Percentiles rank a stretch among this genome's conserved stretches.
Conservation (phyloP, 2,113 vertebrate genomes). For the Paramormyrops kingsleyae region DNA sequence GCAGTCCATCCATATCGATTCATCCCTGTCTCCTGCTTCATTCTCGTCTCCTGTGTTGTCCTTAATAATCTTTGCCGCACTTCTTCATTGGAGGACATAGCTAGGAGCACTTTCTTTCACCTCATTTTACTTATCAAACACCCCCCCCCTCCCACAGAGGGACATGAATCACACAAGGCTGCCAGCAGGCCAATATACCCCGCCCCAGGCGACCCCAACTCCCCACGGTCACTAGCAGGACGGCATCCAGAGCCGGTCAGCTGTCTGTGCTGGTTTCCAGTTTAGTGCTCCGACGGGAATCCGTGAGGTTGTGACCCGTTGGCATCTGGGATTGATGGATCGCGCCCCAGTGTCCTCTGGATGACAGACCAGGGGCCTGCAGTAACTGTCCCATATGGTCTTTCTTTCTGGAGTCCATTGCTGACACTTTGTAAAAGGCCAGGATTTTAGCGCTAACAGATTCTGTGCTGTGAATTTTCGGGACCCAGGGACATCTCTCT, state of each 20-base stretch:
- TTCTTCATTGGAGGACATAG: not conserved
- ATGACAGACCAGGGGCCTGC: not conserved
- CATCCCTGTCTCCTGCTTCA: not conserved
- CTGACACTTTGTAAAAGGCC: constrained; percentile 13
- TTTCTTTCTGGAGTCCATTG: not conserved
- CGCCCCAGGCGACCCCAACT: constrained; percentile 18
- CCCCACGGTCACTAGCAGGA: constrained; percentile 36
- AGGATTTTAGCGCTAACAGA: constrained; percentile 35
- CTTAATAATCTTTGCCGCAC: not conserved
- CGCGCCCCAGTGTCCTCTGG: not conserved
- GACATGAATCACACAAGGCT: constrained; percentile 41
- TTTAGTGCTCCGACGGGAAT: not conserved
- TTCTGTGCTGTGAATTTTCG: constrained; percentile 31
- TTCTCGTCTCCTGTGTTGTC: not conserved
- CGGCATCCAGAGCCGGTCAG: constrained; percentile 38
- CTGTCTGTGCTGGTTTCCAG: constrained; percentile 16
- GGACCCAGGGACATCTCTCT: not conserved
- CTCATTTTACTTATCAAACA: constrained; percentile 51
- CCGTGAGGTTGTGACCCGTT: not conserved
- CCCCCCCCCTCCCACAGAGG: constrained; percentile 27
- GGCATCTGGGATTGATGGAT: not conserved
- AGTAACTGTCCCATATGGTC: not conserved
- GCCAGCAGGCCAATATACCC: constrained; percentile 24
- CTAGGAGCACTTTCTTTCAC: constrained; percentile 27
- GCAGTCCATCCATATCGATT: not conserved